A percentile compares a stretch with the other conserved stretches of the same genome.
Evolutionary conservation across 2,888 invertebrate genomes (phyloP).

Genomic region (Sussaba pulchella): DNA sequence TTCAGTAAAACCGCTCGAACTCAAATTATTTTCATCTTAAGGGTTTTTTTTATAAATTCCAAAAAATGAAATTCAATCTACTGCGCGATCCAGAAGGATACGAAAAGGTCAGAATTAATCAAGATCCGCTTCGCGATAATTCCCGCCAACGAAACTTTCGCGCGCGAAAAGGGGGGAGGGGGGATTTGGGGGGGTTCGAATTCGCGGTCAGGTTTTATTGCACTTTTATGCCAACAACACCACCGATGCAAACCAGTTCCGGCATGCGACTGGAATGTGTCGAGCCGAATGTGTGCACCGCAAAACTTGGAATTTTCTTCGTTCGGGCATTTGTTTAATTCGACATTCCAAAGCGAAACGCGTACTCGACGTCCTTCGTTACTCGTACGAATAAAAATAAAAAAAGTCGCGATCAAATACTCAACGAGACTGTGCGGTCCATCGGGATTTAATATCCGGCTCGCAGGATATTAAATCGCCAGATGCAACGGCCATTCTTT

Average conservation of each 20-base stretch:
- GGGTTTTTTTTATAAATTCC: too few relatives aligned
- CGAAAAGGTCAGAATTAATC: background rate
- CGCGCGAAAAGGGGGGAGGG: too few relatives aligned
- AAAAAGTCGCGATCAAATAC: background rate
- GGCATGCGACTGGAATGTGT: background rate
- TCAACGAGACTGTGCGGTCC: too few relatives aligned
- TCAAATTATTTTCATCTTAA: too few relatives aligned
- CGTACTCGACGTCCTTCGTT: conserved; percentile 3
- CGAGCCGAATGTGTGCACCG: conserved; percentile 8
- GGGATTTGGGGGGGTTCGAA: background rate
- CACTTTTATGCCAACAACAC: conserved; percentile 59
- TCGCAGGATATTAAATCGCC: too few relatives aligned
- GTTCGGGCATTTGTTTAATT: conserved; percentile 10
- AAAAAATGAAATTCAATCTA: too few relatives aligned
- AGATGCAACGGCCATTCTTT: too few relatives aligned
- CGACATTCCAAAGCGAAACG: conserved; percentile 22
- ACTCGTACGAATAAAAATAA: conserved; percentile 9
- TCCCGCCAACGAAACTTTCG: conserved; percentile 38
- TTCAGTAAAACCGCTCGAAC: too few relatives aligned
- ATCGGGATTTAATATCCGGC: too few relatives aligned
- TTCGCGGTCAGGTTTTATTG: conserved; percentile 68
- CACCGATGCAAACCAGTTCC: conserved; percentile 14
- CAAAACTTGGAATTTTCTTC: conserved; percentile 30
- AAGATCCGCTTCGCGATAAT: conserved; percentile 44
- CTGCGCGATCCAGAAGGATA: background rate